Percentiles rank a stretch among this genome's conserved stretches.
These are phyloP conservation scores for Antedon bifida DNA, from an alignment of 35 echinoderm and acorn worm genomes.

Conservation along the genomic window DNA sequence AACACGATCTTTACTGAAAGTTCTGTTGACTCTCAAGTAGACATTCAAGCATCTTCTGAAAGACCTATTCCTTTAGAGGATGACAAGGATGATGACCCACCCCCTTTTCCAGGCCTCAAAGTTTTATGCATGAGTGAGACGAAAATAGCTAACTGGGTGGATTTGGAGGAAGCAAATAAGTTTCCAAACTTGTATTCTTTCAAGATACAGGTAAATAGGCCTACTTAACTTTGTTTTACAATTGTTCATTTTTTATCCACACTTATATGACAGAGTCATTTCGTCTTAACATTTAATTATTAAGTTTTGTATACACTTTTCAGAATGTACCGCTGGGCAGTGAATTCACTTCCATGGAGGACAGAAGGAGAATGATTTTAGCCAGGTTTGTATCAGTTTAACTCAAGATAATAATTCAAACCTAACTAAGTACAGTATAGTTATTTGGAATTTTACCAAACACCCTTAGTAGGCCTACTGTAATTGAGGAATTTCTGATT, in stretches of 20 bases:
- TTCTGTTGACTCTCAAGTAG: slow-evolving; percentile 2
- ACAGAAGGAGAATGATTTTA: neutral
- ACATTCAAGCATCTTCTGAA: neutral
- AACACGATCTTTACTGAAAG: slow-evolving; percentile 15
- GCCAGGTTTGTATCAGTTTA: neutral
- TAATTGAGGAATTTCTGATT: too few relatives aligned
- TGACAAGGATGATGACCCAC: neutral
- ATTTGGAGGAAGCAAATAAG: slow-evolving; percentile 37
- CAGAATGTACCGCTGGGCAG: neutral
- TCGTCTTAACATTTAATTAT: neutral
- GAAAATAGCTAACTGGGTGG: slow-evolving; percentile 33
- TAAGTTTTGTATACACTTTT: neutral
- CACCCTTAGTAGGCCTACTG: too few relatives aligned
- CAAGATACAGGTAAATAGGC: slow-evolving; percentile 42
- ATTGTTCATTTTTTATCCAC: too few relatives aligned
- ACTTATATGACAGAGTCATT: neutral
- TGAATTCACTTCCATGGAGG: neutral
- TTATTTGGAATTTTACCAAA: too few relatives aligned
- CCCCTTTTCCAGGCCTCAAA: slow-evolving; percentile 23
- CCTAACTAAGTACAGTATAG: too few relatives aligned
- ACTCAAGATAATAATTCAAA: too few relatives aligned
- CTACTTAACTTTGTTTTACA: too few relatives aligned
- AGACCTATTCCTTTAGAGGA: neutral
- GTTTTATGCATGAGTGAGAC: slow-evolving; percentile 73
- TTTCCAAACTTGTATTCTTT: slow-evolving; percentile 59